A percentile compares a stretch with the other conserved stretches of the same genome.
These are phyloP conservation scores for Podiceps cristatus DNA, from an alignment of 2,113 vertebrate species.

Conservation along the genomic window DNA sequence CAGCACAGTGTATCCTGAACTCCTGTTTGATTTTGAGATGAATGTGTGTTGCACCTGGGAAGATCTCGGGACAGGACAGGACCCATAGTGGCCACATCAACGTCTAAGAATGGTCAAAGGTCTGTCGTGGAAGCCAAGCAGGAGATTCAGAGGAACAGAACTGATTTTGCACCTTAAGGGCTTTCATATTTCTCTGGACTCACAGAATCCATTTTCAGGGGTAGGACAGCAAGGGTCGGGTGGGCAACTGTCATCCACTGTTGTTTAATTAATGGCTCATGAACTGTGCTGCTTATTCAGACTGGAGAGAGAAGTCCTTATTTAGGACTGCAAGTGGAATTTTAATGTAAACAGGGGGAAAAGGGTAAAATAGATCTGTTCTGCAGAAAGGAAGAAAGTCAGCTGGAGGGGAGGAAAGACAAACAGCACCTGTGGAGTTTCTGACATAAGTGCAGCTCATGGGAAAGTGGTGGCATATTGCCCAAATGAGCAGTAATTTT, in stretches of 20 bases:
- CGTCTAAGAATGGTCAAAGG: not conserved
- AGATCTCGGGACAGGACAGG: not conserved
- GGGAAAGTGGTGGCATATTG: not conserved
- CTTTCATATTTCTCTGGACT: not conserved
- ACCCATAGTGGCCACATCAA: not conserved
- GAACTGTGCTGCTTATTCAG: not conserved
- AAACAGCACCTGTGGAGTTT: not conserved
- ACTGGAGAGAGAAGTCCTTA: not conserved
- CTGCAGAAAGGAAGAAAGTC: not conserved
- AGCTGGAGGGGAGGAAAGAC: not conserved
- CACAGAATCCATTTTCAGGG: not conserved
- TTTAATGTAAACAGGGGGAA: not conserved
- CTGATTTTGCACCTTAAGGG: not conserved
- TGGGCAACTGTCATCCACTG: not conserved
- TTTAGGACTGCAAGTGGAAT: not conserved
- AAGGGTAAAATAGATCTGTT: not conserved
- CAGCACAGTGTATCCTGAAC: not conserved
- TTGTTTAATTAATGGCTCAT: not conserved
- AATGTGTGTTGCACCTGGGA: not conserved
- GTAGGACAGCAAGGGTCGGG: not conserved
- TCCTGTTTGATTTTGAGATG: not conserved
- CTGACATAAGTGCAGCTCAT: not conserved
- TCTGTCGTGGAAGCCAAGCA: not conserved
- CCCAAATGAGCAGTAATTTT: not conserved
- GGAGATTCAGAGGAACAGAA: not conserved